phyloP scores from a whole-genome alignment of 2,797 vertebrate species.

The Anguilla obscura region DNA sequence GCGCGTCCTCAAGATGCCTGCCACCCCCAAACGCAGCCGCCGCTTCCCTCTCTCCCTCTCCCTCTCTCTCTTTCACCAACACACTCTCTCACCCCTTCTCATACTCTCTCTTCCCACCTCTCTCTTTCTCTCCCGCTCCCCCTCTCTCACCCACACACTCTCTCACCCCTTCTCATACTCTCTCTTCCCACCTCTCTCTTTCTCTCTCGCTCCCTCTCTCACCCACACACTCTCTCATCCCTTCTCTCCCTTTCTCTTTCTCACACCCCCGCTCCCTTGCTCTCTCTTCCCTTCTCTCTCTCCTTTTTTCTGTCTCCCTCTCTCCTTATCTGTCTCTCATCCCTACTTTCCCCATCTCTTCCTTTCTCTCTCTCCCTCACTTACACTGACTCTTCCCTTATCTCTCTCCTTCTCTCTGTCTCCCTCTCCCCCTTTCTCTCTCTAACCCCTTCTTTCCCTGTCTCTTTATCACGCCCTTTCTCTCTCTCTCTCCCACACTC shows the following conservation, averaged over 20 bases:
- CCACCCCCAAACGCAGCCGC: constrained; percentile 48
- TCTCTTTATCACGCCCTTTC: no score
- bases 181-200: constrained; percentile 33
- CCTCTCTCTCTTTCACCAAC: constrained; percentile 45
- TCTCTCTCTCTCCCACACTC: no score
- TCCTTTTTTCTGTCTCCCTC: no score
- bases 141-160: neutral
- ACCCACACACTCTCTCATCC: no score
- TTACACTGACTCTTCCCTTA: no score
- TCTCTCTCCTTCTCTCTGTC: no score
- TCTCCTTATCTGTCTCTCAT: no score
- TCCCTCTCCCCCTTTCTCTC: neutral
- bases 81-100: constrained; percentile 52
- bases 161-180: constrained; percentile 66
- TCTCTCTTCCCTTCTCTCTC: no score
- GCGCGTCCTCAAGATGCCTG: constrained; percentile 45
- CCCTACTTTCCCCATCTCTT: no score
- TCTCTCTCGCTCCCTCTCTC: neutral
- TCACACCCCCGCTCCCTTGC: no score
- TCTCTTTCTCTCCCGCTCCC: constrained; percentile 27
- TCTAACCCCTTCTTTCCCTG: constrained; percentile 45
- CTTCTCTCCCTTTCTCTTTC: no score
- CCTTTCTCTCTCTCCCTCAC: no score
- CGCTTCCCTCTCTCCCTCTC: constrained; percentile 39
- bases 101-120: constrained; percentile 60